phyloP scores from a whole-genome alignment of 1,140 invertebrate genomes.

The Luehdorfia chinensis region DNA sequence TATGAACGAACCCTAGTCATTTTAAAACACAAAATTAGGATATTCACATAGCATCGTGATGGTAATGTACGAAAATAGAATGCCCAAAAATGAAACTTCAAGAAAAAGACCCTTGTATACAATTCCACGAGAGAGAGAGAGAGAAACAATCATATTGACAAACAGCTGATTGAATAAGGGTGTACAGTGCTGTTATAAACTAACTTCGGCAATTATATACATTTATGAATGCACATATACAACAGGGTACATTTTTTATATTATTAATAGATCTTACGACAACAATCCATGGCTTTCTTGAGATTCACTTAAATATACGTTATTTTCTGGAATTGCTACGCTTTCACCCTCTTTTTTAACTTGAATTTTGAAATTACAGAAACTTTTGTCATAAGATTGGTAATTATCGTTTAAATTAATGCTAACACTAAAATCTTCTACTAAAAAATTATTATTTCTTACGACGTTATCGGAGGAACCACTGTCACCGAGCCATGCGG shows the following conservation, averaged over 20 bases:
- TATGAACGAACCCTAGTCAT: constrained; percentile 47
- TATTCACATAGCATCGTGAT: constrained; percentile 69
- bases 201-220: not conserved
- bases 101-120: constrained; percentile 52
- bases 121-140: constrained; percentile 39
- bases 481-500: constrained; percentile 58
- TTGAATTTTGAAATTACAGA: constrained; percentile 5
- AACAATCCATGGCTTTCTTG: constrained; percentile 3
- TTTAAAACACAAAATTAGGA: constrained; percentile 66
- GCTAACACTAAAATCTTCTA: constrained; percentile 18
- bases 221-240: not conserved
- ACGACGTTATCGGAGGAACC: constrained; percentile 29
- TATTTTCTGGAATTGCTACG: constrained; percentile 10
- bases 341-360: constrained; percentile 4
- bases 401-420: constrained; percentile 1
- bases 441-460: constrained; percentile 33
- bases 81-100: constrained; percentile 71
- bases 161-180: constrained; percentile 64
- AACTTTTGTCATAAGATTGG: constrained; percentile 1
- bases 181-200: too few relatives aligned
- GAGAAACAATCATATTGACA: constrained; percentile 63
- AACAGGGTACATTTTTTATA: not conserved
- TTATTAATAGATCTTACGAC: not conserved
- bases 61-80: constrained; percentile 76
- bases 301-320: not conserved